Base-by-base conservation (phyloP, 1,140 invertebrate species). In the Drosophila ananassae region DNA sequence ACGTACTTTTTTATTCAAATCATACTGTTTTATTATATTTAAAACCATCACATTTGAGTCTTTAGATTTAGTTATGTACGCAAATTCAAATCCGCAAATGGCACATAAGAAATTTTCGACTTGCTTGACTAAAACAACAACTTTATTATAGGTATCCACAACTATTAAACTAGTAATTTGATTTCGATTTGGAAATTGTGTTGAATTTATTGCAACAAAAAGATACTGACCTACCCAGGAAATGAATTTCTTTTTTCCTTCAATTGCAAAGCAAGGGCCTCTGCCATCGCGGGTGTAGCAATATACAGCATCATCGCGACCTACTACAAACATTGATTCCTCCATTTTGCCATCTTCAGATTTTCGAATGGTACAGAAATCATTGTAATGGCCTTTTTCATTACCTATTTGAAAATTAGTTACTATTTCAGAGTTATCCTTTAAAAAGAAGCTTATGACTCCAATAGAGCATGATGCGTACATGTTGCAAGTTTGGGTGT, bases 211-310 rank as follows among this genome's bases (percentile, higher is more conserved):
- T 1, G 76, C 54, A 10, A 82, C 69, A 2, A 77, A 22, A 6
- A 89, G 50, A 50, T 77, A 50, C 32, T 77, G 25, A 0, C 58
- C 64, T 32, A 83, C 56, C 83, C 79, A 89, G 5, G 52, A 62
- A 22, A 89, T 7, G 13, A 28, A 66, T 47, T 60, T 34, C 34
- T 89, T 89, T 46, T 48, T 46, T 1, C 83, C 83, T 32, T 69
- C 61, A 32, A 89, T 79, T 5, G 76, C 83, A 73, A 74, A 83
- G 13, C 83, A 89, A 9, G 81, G 73, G 12, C 87, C 85, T 5
- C 75, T 46, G 8, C 78, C 78, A 60, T 90, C 78, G 0, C 53
- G 37, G 2, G 75, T 90, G 39, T 82, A 90, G 51, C 85, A 85
- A 53, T 81, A 89, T 17, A 89, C 64, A 10, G 83, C 83, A 50